Base-by-base conservation (phyloP, 2,888 invertebrate species). In the Meloe dianella region DNA sequence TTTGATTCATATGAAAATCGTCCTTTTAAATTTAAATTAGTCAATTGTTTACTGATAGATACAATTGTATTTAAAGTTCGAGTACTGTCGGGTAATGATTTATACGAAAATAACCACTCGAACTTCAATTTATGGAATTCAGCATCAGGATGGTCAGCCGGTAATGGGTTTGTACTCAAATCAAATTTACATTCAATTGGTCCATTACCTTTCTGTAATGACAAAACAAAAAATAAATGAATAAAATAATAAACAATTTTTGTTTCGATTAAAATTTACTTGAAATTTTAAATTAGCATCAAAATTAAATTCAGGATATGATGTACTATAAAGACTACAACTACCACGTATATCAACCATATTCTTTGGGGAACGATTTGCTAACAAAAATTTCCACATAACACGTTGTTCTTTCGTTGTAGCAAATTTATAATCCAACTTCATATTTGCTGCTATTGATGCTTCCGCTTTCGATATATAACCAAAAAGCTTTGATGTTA, bases 261-360 rank as follows among this genome's bases (percentile, higher is more conserved):
- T 41, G 3, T 14, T 12, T 14, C 24, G 12, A 24, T 51, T 4
- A 24, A 22, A 24, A 74, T 86, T 85, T 81, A 90, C 91, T 84
- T 89, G 85, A 84, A 90, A 90, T 71, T 87, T 89, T 30, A 88
- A 76, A 57, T 89, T 87, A 0, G 90, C 84, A 66, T 88, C 89
- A 78, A 92, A 90, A 80, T 93, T 91, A 65, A 91, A 87, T 47
- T 88, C 87, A 0, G 93, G 91, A 83, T 94, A 93, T 0, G 93
- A 92, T 0, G 92, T 90, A 12, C 92, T 91, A 66, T 89, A 87
- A 73, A 95, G 84, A 56, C 89, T 89, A 60, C 92, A 80, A 65
- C 90, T 89, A 0, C 90, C 91, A 57, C 89, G 87, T 73, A 90
- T 81, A 71, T 89, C 87, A 8, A 87, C 86, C 62, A 90, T 80